Evolutionary conservation across 2,113 vertebrate species (phyloP).

Genomic region (Phylloscopus trochilus): DNA sequence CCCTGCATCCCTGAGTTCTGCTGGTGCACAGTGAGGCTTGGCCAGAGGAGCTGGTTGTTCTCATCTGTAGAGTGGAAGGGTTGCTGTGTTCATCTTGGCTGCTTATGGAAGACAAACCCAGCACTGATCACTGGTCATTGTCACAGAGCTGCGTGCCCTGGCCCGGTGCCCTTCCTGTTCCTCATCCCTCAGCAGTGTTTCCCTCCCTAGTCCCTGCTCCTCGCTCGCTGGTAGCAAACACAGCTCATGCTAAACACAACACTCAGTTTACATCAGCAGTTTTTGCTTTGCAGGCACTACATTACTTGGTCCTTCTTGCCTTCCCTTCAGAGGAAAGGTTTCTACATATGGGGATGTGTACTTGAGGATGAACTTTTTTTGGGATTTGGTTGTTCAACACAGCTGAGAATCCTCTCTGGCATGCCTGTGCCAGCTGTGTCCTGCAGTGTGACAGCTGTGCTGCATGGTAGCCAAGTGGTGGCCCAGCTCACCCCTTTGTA

Average conservation of each 20-base stretch:
- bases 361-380: not conserved
- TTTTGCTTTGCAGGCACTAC: not conserved
- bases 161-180: not conserved
- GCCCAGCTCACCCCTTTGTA: not conserved
- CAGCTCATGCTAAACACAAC: not conserved
- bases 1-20: not conserved
- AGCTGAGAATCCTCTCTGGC: not conserved
- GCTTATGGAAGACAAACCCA: not conserved
- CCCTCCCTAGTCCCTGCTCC: not conserved
- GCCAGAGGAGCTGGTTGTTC: not conserved
- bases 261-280: not conserved
- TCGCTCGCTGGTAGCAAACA: fast-evolving
- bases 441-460: fast-evolving
- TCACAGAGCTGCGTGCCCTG: not conserved
- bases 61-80: not conserved
- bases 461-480: not conserved
- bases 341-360: not conserved
- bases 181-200: fast-evolving
- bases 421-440: not conserved
- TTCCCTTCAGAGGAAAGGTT: not conserved
- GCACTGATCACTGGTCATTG: not conserved
- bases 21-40: too few species aligned
- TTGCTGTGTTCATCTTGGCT: not conserved
- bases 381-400: not conserved
- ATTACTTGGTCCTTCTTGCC: not conserved